Evolutionary conservation across 2,888 invertebrate species (phyloP).

Genomic region (Odontocerum albicorne): DNA sequence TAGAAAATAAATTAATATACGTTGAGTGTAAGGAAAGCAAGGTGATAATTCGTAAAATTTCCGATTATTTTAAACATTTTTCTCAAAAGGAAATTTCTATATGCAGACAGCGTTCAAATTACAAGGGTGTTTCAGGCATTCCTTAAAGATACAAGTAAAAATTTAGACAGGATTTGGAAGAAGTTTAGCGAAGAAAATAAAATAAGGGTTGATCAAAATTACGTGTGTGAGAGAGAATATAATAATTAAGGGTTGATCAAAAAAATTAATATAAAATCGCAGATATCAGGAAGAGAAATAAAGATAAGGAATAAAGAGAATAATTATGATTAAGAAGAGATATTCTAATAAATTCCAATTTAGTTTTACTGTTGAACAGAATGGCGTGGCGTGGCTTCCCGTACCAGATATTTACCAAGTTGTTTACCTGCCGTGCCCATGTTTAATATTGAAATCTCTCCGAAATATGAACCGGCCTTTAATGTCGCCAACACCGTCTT

Average conservation of each 20-base stretch:
- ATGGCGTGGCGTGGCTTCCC: conserved; percentile 61
- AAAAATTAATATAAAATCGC: neutral
- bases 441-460: conserved; percentile 99
- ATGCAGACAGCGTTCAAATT: too few relatives aligned
- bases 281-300: neutral
- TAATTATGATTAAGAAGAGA: neutral
- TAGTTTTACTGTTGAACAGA: neutral
- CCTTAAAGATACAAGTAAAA: too few relatives aligned
- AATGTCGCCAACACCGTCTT: conserved; percentile 95
- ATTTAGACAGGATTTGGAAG: too few relatives aligned
- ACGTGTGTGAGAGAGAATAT: too few relatives aligned
- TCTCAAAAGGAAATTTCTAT: too few relatives aligned
- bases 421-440: conserved; percentile 99
- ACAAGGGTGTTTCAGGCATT: too few relatives aligned
- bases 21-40: too few relatives aligned
- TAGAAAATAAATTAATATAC: too few relatives aligned
- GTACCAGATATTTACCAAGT: conserved; percentile 87
- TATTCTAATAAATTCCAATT: neutral
- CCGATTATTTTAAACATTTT: too few relatives aligned
- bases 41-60: too few relatives aligned
- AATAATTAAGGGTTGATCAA: neutral
- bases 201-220: too few relatives aligned
- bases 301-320: neutral
- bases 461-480: conserved; percentile 99
- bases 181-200: too few relatives aligned